Percentiles rank a stretch among this genome's conserved stretches.
phyloP scores from a whole-genome alignment of 2,888 invertebrate genomes.

The Drosophila heteroneura region DNA sequence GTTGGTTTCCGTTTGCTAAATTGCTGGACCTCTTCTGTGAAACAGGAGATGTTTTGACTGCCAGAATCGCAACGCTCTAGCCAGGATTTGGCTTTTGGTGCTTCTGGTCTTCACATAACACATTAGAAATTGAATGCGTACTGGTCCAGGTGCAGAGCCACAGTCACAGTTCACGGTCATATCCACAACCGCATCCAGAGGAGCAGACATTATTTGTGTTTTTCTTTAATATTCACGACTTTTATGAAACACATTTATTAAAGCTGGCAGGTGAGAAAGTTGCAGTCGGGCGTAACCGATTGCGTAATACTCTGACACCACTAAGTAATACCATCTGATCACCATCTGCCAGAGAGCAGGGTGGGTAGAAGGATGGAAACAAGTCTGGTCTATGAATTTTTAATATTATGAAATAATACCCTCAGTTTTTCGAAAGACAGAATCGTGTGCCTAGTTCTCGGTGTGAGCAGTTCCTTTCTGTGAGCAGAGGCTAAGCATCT shows the following conservation, averaged over 20 bases:
- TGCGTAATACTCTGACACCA: background rate
- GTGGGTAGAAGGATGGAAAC: background rate
- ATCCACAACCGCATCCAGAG: background rate
- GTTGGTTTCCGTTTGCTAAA: background rate
- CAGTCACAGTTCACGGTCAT: background rate
- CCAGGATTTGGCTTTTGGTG: conserved; percentile 26
- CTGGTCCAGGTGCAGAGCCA: background rate
- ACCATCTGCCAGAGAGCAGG: no score
- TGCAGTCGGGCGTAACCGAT: background rate
- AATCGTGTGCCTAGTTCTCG: background rate
- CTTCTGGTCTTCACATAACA: conserved; percentile 32
- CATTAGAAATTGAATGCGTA: conserved; percentile 42
- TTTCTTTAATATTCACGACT: background rate
- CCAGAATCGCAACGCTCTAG: conserved; percentile 58
- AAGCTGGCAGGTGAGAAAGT: background rate
- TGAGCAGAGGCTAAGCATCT: background rate
- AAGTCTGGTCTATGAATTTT: background rate
- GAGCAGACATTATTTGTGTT: background rate
- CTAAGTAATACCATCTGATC: background rate
- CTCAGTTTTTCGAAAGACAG: background rate
- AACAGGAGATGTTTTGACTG: conserved; percentile 34
- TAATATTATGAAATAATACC: background rate
- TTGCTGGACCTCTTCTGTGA: conserved; percentile 4
- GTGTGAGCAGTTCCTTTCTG: background rate
- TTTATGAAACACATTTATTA: background rate